Conservation (phyloP, 2,797 vertebrate species). For the Cryptoblepharus egeriae region DNA sequence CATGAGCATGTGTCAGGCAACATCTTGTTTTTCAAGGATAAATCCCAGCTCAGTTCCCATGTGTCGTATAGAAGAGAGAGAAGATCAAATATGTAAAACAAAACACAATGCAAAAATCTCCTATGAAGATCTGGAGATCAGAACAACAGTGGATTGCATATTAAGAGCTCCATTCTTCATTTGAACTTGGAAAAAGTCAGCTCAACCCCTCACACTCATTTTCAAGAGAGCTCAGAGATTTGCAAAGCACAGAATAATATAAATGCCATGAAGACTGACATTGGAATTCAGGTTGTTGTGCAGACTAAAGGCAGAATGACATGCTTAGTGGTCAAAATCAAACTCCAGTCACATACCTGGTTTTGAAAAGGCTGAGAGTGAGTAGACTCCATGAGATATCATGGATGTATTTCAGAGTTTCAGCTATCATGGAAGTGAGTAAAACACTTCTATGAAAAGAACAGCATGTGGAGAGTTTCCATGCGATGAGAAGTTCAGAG, state of each 20-base stretch:
- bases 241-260: neutral
- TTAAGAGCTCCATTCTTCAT: no score
- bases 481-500: neutral
- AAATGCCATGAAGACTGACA: neutral
- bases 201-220: neutral
- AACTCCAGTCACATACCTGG: neutral
- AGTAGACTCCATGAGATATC: neutral
- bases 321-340: neutral
- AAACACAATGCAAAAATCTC: no score
- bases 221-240: neutral
- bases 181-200: no score
- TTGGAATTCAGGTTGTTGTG: neutral
- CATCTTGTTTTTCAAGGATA: no score
- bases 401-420: neutral
- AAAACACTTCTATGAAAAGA: neutral
- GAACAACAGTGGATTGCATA: no score
- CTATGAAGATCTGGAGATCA: no score
- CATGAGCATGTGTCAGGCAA: no score
- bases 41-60: no score
- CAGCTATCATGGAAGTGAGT: neutral
- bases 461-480: neutral
- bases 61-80: no score
- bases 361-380: neutral
- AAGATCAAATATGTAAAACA: no score
- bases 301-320: neutral